Base-by-base conservation (phyloP, 1,140 invertebrate species). In the Hydropsyche tenuis region DNA sequence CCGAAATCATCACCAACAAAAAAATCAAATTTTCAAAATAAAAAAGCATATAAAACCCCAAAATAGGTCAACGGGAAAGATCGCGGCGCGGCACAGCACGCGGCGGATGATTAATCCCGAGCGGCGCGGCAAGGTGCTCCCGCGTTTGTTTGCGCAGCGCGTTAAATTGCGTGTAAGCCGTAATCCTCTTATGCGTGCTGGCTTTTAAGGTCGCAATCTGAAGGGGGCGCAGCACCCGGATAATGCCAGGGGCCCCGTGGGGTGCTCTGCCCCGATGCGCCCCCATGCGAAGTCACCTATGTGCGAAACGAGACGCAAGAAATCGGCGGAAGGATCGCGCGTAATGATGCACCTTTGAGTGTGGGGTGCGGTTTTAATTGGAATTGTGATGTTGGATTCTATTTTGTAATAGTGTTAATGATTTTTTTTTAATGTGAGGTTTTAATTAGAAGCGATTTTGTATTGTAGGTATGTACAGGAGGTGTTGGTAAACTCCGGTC, bases 111-210 rank as follows among this genome's bases (percentile, higher is more conserved):
- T 63, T 63, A 63, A 63, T 30, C 60, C 23, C 20, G 5, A 11
- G n/a, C 22, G 63, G 16, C 23, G 16, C 27, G 27, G 43, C 18
- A 60, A 20, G 56, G 56, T 12, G 20, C 22, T 37, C 22, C n/a
- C 23, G 65, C 23, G 18, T 48, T 25, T 75, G 74, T 75, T 73
- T 69, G 42, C 65, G 18, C 45, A 65, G 43, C 70, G 68, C 48
- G 72, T 76, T 76, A 73, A 76, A 76, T 73, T 72, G 62, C 63
- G 68, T 76, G 72, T 76, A 73, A 64, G 60, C 56, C 56, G 12
- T 66, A 76, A 73, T 70, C 72, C 75, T 73, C 72, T 73, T 76
- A 73, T 70, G 63, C 69, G 66, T 69, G 45, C 68, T 73, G 68
- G 72, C 62, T 74, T 74, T 71, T 73, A 76, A 76, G 72, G 48